These are phyloP conservation scores for Neodiprion pinetum DNA, from an alignment of 1,140 invertebrate genomes.

Conservation along the genomic window DNA sequence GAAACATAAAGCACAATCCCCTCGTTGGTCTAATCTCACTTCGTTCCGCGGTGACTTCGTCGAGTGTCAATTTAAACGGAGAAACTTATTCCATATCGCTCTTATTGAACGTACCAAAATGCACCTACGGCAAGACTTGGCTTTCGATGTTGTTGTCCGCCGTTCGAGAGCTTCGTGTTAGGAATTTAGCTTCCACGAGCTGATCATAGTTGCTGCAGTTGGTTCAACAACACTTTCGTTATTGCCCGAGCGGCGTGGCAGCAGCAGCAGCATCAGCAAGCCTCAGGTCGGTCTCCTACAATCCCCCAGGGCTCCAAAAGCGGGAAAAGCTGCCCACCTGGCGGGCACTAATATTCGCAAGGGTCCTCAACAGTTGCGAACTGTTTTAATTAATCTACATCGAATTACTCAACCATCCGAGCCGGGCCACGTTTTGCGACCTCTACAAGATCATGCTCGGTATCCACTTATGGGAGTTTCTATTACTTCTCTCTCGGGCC, in stretches of 20 bases:
- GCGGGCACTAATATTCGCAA: slow-evolving; percentile 13
- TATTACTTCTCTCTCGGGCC: background rate
- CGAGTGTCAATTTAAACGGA: background rate
- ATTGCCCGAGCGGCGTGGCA: background rate
- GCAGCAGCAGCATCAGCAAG: too few relatives aligned
- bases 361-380: slow-evolving; percentile 25
- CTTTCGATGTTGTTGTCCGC: background rate
- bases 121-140: background rate
- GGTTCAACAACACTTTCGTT: slow-evolving; percentile 17
- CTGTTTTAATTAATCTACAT: slow-evolving; percentile 47
- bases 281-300: background rate
- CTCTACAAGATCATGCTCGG: background rate
- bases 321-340: background rate
- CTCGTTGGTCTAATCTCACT: slow-evolving; percentile 7
- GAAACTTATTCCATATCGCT: too few relatives aligned
- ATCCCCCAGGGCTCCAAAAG: background rate
- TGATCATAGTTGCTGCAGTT: slow-evolving; percentile 13
- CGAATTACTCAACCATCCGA: slow-evolving; percentile 36
- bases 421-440: background rate
- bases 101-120: background rate
- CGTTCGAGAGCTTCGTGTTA: background rate
- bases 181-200: background rate
- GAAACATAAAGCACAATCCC: background rate
- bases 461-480: slow-evolving; percentile 2
- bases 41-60: background rate